phyloP scores from a whole-genome alignment of 2,113 vertebrate genomes.

The Nannobrachium achirus region DNA sequence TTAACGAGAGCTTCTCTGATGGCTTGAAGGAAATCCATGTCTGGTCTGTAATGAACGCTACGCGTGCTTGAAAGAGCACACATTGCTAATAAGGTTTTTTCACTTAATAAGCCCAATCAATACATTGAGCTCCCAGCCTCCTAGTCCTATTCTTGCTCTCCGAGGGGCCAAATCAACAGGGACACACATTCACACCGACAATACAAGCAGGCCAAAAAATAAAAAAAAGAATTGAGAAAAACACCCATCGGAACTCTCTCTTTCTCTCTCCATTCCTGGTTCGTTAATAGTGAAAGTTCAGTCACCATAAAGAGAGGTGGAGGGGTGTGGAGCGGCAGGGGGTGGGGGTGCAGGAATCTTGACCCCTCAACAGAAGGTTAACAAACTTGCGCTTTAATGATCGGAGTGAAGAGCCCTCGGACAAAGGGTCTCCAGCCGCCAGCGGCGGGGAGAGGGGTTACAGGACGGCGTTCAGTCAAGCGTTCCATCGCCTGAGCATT shows the following conservation, averaged over 20 bases:
- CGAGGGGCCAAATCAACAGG: slow-evolving; percentile 69
- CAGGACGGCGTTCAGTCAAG: slow-evolving; percentile 72
- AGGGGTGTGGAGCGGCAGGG: slow-evolving; percentile 10
- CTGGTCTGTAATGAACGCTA: slow-evolving; percentile 43
- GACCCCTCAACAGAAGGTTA: slow-evolving; percentile 77
- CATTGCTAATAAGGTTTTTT: slow-evolving; percentile 66
- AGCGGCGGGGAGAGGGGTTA: slow-evolving; percentile 75
- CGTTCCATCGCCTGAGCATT: slow-evolving; percentile 68
- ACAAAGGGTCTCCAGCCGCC: slow-evolving; percentile 77
- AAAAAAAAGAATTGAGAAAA: too few species aligned
- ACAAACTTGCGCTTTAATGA: slow-evolving; percentile 81
- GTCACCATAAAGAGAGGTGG: slow-evolving; percentile 60
- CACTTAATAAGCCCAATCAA: slow-evolving; percentile 79
- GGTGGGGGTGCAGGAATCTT: slow-evolving; percentile 54
- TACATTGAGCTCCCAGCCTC: slow-evolving; percentile 67
- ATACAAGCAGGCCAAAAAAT: slow-evolving; percentile 48
- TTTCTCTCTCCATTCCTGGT: slow-evolving; percentile 24
- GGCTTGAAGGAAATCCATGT: slow-evolving; percentile 41
- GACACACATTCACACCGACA: slow-evolving; percentile 68
- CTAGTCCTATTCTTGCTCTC: slow-evolving; percentile 54
- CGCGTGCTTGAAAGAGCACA: slow-evolving; percentile 53
- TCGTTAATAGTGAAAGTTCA: slow-evolving; percentile 78
- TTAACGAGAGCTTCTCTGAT: slow-evolving; percentile 40
- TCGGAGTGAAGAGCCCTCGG: slow-evolving; percentile 72
- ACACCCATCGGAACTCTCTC: slow-evolving; percentile 53